Base-by-base conservation (phyloP, 2,797 vertebrate species). In the Lates japonicus region DNA sequence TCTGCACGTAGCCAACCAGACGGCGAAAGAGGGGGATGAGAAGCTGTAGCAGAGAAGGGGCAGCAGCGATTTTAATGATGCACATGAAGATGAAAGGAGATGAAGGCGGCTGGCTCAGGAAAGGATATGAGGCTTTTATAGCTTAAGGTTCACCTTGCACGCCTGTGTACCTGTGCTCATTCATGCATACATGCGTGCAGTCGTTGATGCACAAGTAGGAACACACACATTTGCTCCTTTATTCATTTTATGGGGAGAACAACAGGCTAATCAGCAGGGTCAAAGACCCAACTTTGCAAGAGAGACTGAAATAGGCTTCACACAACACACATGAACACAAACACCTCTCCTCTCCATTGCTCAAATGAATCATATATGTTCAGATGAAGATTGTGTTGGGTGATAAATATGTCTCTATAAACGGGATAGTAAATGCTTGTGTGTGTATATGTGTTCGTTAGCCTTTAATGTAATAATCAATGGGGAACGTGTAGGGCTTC, bases 401-500 rank as follows among this genome's bases (percentile, higher is more conserved):
- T 88, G 76, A 90, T 95, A 92, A 95, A 94, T 63, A 39, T 3
- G 91, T 83, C 91, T 90, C 84, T 85, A 62, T 95, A 92, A 94
- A 90, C 86, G 73, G 54, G 88, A 90, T 77, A 71, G 82, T 94
- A 91, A 91, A 91, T 62, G 87, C 72, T 76, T 90, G 85, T 76
- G 70, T 76, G 79, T 86, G 86, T 86, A 68, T 70, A 68, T 69
- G 86, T 81, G 87, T 88, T 90, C 75, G 82, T 93, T 93, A 92
- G 80, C 82, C 88, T 88, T 90, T 91, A 92, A 90, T 91, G 89
- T 84, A 83, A 91, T 91, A 88, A 92, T 93, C 92, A 93, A 94
- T 74, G 76, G 65, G 72, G 72, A 84, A 16, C 25, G 41, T 83
- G 75, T 54, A 25, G 68, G 71, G 76, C 85, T n/a, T 86, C 88